phyloP scores from a whole-genome alignment of 2,888 invertebrate genomes.

The Lycophotia porphyrea region DNA sequence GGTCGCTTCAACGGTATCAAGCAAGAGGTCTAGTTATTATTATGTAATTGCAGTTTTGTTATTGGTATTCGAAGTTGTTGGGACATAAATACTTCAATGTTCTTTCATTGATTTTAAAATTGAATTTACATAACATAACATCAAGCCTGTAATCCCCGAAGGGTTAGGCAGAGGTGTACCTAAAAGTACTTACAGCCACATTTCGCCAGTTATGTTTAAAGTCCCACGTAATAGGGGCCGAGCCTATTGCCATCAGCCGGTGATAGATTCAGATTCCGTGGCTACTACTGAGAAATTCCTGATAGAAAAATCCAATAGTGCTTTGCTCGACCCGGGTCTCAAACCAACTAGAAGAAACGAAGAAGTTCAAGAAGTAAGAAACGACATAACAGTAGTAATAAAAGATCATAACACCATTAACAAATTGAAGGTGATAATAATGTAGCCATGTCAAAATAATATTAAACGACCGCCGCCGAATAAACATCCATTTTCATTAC shows the following conservation, averaged over 20 bases:
- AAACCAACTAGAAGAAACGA: no score
- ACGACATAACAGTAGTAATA: no score
- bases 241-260: no score
- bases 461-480: neutral
- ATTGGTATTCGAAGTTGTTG: neutral
- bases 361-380: no score
- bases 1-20: conserved; percentile 52
- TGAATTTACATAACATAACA: neutral
- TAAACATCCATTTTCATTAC: neutral
- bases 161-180: neutral
- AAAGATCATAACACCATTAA: neutral
- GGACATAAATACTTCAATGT: neutral
- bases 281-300: no score
- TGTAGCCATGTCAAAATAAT: neutral
- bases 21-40: conserved; percentile 7
- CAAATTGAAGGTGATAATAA: neutral
- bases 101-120: neutral
- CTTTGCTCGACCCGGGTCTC: neutral
- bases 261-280: no score
- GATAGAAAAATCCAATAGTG: neutral
- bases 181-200: neutral
- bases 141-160: neutral
- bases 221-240: neutral
- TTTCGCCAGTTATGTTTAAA: neutral
- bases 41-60: conserved; percentile 20